Conservation (phyloP, 30 jellyfish, hydroid and myxozoan species). For the Pelagia noctiluca region DNA sequence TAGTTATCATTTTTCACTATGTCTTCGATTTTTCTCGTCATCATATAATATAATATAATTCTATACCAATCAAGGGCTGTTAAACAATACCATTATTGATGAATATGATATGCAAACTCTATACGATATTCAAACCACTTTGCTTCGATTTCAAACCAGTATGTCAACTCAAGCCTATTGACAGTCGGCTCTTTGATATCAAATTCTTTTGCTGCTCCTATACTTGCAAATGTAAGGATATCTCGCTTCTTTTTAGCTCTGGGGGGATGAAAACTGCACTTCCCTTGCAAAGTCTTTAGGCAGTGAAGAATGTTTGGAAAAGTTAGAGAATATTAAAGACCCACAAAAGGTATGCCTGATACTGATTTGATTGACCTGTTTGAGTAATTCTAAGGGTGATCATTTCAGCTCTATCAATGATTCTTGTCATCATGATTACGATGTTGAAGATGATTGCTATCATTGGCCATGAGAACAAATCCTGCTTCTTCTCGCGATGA, state of each 20-base stretch:
- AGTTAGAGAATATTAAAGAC: conserved; percentile 22
- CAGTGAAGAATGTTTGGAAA: conserved; percentile 4
- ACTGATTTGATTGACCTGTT: background rate
- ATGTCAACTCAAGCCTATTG: too few relatives aligned
- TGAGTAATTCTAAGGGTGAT: background rate
- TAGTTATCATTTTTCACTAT: too few relatives aligned
- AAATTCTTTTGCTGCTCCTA: background rate
- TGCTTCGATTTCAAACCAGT: too few relatives aligned
- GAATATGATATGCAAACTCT: too few relatives aligned
- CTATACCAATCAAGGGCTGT: too few relatives aligned
- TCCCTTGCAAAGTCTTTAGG: conserved; percentile 64
- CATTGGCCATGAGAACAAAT: too few relatives aligned
- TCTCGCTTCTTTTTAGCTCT: conserved; percentile 22
- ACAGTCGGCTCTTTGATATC: too few relatives aligned
- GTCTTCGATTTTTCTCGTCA: background rate
- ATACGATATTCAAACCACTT: too few relatives aligned
- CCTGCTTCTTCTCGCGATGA: too few relatives aligned
- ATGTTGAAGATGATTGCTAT: too few relatives aligned
- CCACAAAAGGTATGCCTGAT: conserved; percentile 47
- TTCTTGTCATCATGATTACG: background rate
- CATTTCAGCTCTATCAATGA: background rate
- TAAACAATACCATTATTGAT: too few relatives aligned
- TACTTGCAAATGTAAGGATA: background rate
- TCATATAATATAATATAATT: too few relatives aligned
- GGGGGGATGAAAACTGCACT: conserved; percentile 53